phyloP scores from a whole-genome alignment of 2,797 vertebrate genomes.

The Crocidura indochinensis region DNA sequence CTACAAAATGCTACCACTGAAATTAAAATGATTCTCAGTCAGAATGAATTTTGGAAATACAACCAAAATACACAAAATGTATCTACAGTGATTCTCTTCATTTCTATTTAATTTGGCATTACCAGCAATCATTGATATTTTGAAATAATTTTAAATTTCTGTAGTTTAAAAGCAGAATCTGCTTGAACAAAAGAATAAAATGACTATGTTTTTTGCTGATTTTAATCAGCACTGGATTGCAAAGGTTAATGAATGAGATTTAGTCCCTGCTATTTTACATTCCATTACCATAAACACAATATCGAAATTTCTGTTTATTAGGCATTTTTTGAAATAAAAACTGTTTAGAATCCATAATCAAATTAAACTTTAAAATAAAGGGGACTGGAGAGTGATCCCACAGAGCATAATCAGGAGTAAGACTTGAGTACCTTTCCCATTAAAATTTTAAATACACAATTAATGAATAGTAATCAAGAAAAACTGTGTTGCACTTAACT shows the following conservation, averaged over 20 bases:
- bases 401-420: too few relatives aligned
- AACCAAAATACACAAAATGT: constrained; percentile 19
- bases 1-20: constrained; percentile 38
- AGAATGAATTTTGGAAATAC: constrained; percentile 65
- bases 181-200: constrained; percentile 57
- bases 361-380: constrained; percentile 48
- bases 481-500: neutral
- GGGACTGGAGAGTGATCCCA: too few relatives aligned
- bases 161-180: constrained; percentile 62
- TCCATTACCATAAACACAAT: neutral
- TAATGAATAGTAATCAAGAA: too few relatives aligned
- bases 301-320: constrained; percentile 54
- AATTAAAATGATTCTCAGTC: constrained; percentile 59
- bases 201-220: constrained; percentile 46
- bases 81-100: constrained; percentile 35
- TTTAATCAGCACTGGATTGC: constrained; percentile 63
- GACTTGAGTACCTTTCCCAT: too few relatives aligned
- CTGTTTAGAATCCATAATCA: constrained; percentile 59
- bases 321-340: constrained; percentile 68
- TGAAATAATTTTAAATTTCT: constrained; percentile 42
- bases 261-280: too few relatives aligned
- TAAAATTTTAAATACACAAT: too few relatives aligned
- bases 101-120: constrained; percentile 52
- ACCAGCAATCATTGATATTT: neutral
- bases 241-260: constrained; percentile 23